Percentiles rank a stretch among this genome's conserved stretches.
Conservation (phyloP, 2,113 vertebrate species). For the Bambusicola thoracicus region DNA sequence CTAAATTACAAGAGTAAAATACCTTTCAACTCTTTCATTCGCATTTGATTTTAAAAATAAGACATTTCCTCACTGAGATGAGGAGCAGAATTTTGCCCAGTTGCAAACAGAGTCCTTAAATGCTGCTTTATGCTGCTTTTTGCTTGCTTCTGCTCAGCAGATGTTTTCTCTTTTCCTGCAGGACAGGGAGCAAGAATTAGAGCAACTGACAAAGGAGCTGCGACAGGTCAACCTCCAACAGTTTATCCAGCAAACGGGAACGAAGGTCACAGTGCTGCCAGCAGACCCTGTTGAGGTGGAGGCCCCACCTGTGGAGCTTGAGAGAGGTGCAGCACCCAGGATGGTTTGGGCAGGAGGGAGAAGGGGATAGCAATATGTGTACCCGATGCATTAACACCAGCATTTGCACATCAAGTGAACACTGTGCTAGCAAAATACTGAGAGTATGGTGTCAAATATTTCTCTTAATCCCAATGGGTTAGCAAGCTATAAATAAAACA, state of each 20-base stretch:
- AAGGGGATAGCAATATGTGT: neutral
- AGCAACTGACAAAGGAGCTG: constrained; percentile 96
- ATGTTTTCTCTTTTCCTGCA: constrained; percentile 42
- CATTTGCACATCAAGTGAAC: accelerated
- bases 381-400: neutral
- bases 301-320: constrained; percentile 64
- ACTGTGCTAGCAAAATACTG: neutral
- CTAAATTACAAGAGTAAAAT: neutral
- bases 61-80: neutral
- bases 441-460: neutral
- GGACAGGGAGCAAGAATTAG: constrained; percentile 95
- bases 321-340: constrained; percentile 75
- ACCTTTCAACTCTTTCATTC: neutral
- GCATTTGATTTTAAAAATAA: neutral
- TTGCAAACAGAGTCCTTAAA: neutral
- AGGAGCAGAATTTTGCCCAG: neutral
- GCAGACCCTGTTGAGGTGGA: constrained; percentile 89
- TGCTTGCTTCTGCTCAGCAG: neutral
- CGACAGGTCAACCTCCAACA: constrained; percentile 97
- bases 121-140: neutral
- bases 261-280: constrained; percentile 94
- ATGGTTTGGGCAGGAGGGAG: neutral
- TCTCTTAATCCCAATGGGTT: neutral
- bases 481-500: neutral
- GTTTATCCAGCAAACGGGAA: constrained; percentile 97